These are phyloP conservation scores for Eustalomyia histrio DNA, from an alignment of 2,888 invertebrate genomes.

Conservation along the genomic window DNA sequence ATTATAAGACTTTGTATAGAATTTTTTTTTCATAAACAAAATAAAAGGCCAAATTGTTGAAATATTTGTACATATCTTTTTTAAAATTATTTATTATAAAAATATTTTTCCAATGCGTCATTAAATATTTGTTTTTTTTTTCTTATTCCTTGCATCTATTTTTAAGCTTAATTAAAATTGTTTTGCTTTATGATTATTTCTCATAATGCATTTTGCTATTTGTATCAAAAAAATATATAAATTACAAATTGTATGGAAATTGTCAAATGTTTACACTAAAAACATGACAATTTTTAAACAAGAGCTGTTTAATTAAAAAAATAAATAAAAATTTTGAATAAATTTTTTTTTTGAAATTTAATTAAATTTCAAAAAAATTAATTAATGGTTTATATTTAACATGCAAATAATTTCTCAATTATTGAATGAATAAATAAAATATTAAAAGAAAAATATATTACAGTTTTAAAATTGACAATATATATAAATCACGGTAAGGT, in stretches of 20 bases:
- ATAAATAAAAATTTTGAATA: neutral
- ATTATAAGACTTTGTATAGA: neutral
- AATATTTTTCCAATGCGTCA: constrained; percentile 39
- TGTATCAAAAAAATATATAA: constrained; percentile 27
- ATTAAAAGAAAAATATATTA: neutral
- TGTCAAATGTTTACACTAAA: constrained; percentile 29
- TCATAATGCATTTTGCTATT: constrained; percentile 17
- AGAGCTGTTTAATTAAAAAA: constrained; percentile 3
- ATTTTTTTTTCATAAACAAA: neutral
- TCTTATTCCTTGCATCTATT: constrained; percentile 18
- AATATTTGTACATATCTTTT: neutral
- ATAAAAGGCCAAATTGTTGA: neutral
- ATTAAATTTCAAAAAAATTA: constrained; percentile 25
- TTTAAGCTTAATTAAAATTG: constrained; percentile 36
- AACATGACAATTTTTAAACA: constrained; percentile 34
- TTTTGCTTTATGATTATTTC: constrained; percentile 14
- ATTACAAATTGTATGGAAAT: constrained; percentile 48
- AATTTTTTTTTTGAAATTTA: neutral
- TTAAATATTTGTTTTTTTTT: constrained; percentile 10
- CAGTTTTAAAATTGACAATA: too few relatives aligned
- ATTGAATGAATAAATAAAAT: constrained; percentile 6
- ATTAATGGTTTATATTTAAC: constrained; percentile 44
- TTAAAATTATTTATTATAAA: neutral
- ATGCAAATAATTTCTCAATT: constrained; percentile 44
- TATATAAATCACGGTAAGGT: too few relatives aligned